These are phyloP conservation scores for Pseudorasbora parva DNA, from an alignment of 2,113 vertebrate genomes.

Conservation along the genomic window DNA sequence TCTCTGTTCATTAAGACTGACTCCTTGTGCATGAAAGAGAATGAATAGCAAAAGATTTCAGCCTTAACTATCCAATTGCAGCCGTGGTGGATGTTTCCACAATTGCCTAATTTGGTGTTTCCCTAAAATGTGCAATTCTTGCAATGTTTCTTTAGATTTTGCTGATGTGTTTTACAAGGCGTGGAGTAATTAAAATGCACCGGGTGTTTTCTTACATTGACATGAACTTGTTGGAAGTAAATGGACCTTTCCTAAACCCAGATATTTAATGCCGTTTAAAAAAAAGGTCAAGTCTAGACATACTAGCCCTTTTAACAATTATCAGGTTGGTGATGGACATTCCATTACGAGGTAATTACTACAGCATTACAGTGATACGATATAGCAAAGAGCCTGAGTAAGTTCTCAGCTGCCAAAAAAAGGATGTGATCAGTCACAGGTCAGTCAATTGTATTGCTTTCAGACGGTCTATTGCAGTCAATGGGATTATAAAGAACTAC, in stretches of 20 bases:
- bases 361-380: slow-evolving; percentile 17
- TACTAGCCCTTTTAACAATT: slow-evolving; percentile 6
- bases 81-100: slow-evolving; percentile 12
- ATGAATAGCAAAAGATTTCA: background rate
- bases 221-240: background rate
- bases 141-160: background rate
- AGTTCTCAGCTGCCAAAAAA: slow-evolving; percentile 35
- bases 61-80: background rate
- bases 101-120: background rate
- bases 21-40: slow-evolving; percentile 8
- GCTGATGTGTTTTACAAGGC: background rate
- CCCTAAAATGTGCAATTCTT: background rate
- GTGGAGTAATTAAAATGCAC: background rate
- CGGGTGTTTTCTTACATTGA: background rate
- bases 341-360: slow-evolving; percentile 43
- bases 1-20: slow-evolving; percentile 22
- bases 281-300: background rate
- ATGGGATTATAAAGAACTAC: slow-evolving; percentile 48
- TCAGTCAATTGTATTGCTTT: slow-evolving; percentile 34
- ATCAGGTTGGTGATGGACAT: slow-evolving; percentile 33
- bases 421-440: slow-evolving; percentile 21
- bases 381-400: slow-evolving; percentile 40
- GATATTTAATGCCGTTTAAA: slow-evolving; percentile 13
- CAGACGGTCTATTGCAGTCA: slow-evolving; percentile 40
- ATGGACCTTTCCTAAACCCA: background rate